These are phyloP conservation scores for Phoenicopterus ruber DNA, from an alignment of 2,113 vertebrate species.

Conservation along the genomic window DNA sequence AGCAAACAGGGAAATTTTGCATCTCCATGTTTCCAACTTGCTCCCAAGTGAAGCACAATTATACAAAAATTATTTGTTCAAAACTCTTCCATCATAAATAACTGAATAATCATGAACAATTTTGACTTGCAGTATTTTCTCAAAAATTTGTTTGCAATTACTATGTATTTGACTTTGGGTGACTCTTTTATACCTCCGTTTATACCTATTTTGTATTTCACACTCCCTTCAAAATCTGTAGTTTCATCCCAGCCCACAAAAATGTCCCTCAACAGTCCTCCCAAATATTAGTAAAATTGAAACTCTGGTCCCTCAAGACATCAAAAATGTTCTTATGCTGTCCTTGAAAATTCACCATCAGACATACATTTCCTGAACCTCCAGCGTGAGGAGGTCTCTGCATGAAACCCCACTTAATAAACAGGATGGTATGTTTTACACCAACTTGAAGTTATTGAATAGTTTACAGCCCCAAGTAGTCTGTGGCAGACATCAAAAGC, in stretches of 20 bases:
- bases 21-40: neutral
- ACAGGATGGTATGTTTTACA: neutral
- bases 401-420: neutral
- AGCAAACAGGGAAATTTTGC: neutral
- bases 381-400: neutral
- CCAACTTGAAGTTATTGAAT: neutral
- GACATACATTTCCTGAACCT: neutral
- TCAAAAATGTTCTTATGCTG: neutral
- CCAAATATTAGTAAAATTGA: neutral
- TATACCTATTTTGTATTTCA: neutral
- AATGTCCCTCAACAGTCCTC: neutral
- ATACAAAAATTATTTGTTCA: neutral
- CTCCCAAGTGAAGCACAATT: neutral
- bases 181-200: neutral
- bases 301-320: neutral
- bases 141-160: neutral
- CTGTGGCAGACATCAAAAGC: neutral
- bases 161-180: neutral
- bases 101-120: neutral
- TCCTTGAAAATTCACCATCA: neutral
- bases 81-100: neutral
- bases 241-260: neutral
- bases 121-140: neutral
- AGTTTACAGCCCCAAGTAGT: neutral
- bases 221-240: neutral